Percentiles rank a stretch among this genome's conserved stretches.
Evolutionary conservation across 23 tunicate genomes (phyloP).

Genomic region (Aplidium turbinatum): DNA sequence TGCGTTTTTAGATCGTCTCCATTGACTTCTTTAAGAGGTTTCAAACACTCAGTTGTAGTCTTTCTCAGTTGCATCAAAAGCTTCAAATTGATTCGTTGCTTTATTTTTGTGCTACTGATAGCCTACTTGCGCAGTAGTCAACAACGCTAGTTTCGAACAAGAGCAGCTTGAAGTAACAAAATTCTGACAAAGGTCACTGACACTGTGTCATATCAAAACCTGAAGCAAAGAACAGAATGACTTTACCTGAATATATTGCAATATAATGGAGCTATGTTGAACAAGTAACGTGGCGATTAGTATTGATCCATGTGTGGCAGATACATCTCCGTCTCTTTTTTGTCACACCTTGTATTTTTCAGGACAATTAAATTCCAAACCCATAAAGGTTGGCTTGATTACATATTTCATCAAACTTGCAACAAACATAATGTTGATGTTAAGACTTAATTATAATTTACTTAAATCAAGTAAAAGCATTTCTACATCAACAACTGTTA

Average conservation of each 20-base stretch:
- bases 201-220: constrained; percentile 26
- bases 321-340: too few relatives aligned
- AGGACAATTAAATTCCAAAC: too few relatives aligned
- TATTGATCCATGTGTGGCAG: too few relatives aligned
- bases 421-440: too few relatives aligned
- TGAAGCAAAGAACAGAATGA: constrained; percentile 16
- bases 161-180: background rate
- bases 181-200: constrained; percentile 1
- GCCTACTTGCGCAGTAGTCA: background rate
- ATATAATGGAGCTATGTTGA: constrained; percentile 15
- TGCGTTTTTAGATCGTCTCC: constrained; percentile 9
- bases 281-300: too few relatives aligned
- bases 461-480: too few relatives aligned
- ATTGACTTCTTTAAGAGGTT: constrained; percentile 15
- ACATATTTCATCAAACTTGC: too few relatives aligned
- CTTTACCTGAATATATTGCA: background rate
- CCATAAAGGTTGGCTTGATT: too few relatives aligned
- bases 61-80: constrained; percentile 18
- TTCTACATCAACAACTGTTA: too few relatives aligned
- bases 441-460: too few relatives aligned
- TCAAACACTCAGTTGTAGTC: constrained; percentile 27
- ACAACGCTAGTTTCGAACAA: constrained; percentile 2
- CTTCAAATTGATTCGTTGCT: constrained; percentile 24
- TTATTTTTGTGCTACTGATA: background rate
- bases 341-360: too few relatives aligned